A percentile compares a stretch with the other conserved stretches of the same genome.
Evolutionary conservation across 2,888 invertebrate genomes (phyloP).

Genomic region (Pterostichus madidus): DNA sequence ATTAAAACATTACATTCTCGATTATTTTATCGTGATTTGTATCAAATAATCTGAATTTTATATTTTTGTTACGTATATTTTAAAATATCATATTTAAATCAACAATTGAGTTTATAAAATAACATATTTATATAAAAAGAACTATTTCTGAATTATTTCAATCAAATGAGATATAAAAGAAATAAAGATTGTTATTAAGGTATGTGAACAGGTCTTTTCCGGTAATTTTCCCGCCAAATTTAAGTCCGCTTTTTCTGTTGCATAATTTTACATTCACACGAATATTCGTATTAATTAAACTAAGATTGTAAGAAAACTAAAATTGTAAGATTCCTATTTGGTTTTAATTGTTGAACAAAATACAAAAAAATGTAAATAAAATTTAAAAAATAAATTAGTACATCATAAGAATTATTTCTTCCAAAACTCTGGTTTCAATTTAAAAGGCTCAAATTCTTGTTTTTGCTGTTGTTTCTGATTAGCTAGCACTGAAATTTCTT

Average conservation of each 20-base stretch:
- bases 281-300: not conserved
- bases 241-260: not conserved
- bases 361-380: no score
- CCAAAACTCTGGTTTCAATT: constrained; percentile 62
- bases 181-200: not conserved
- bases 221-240: constrained; percentile 11
- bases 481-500: not conserved
- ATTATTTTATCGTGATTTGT: no score
- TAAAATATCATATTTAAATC: no score
- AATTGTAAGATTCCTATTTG: not conserved
- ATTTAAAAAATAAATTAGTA: no score
- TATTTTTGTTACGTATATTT: not conserved
- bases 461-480: not conserved
- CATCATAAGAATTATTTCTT: not conserved
- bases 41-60: no score
- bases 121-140: no score
- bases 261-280: no score
- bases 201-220: constrained; percentile 24
- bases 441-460: constrained; percentile 24
- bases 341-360: no score
- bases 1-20: not conserved
- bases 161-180: not conserved
- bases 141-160: no score
- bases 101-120: no score
- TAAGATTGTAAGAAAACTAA: not conserved